Evolutionary conservation across 2,113 vertebrate species (phyloP).

Genomic region (Thamnophis sirtalis): DNA sequence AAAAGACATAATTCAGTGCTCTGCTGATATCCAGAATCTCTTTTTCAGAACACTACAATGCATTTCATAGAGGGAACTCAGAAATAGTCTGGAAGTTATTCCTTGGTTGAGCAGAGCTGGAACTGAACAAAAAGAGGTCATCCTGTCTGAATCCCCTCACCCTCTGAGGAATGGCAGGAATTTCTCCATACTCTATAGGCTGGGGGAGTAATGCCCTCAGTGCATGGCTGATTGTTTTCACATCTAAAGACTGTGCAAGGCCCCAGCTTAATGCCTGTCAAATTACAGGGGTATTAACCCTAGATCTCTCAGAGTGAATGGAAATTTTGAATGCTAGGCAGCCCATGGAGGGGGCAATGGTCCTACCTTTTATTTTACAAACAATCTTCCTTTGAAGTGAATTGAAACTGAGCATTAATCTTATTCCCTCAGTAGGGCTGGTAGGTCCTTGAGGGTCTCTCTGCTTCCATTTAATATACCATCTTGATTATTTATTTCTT

Average conservation of each 20-base stretch:
- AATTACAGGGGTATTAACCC: not conserved
- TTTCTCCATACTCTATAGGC: conserved; percentile 47
- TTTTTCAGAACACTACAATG: not conserved
- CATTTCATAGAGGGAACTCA: not conserved
- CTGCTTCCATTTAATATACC: not conserved
- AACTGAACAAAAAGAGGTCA: conserved; percentile 61
- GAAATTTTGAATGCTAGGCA: not conserved
- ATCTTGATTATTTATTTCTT: not conserved
- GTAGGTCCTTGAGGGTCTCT: not conserved
- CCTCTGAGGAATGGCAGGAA: conserved; percentile 65
- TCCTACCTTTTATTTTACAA: not conserved
- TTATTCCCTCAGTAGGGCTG: not conserved
- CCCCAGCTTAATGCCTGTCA: not conserved
- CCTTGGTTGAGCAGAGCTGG: conserved; percentile 32
- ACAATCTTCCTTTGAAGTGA: not conserved
- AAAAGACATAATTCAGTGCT: conserved; percentile 7
- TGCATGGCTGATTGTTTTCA: conserved; percentile 20
- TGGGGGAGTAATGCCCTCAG: conserved; percentile 21
- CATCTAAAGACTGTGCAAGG: conserved; percentile 7
- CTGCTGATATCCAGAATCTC: not conserved
- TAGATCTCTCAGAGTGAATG: not conserved
- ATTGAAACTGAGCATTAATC: not conserved
- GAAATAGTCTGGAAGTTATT: conserved; percentile 22
- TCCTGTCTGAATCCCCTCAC: conserved; percentile 40
- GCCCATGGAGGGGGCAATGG: not conserved